A percentile compares a stretch with the other conserved stretches of the same genome.
These are phyloP conservation scores for Acanthaster planci DNA, from an alignment of 35 echinoderm and acorn worm genomes.

Conservation along the genomic window DNA sequence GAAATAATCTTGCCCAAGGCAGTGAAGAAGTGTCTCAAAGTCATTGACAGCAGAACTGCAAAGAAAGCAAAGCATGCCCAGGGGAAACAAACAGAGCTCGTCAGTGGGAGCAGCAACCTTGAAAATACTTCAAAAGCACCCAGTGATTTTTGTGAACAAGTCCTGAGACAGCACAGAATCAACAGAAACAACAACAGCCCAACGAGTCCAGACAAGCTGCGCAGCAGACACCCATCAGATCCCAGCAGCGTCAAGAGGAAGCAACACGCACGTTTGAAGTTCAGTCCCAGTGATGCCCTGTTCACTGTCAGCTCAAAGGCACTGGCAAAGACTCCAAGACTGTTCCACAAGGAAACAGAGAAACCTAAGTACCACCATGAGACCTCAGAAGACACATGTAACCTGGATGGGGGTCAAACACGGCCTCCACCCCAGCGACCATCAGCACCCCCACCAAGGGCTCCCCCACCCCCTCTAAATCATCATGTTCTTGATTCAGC, in stretches of 20 bases:
- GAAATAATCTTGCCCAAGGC: conserved; percentile 1
- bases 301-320: conserved; percentile 3
- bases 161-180: background rate
- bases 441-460: background rate
- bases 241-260: conserved; percentile 6
- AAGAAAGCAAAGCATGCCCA: conserved; percentile 15
- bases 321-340: background rate
- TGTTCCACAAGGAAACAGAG: background rate
- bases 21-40: background rate
- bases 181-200: conserved; percentile 26
- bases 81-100: background rate
- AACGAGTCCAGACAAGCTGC: background rate
- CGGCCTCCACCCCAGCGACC: conserved; percentile 19
- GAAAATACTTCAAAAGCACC: conserved; percentile 10
- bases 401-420: background rate
- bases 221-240: conserved; percentile 13
- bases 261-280: conserved; percentile 1
- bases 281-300: conserved; percentile 16
- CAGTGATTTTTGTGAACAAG: background rate
- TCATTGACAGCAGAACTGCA: background rate
- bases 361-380: background rate
- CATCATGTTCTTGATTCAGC: background rate
- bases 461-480: background rate
- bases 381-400: background rate
- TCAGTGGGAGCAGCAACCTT: background rate